Conservation (phyloP, 2,113 vertebrate genomes). For the Actenoides lindsayi region DNA sequence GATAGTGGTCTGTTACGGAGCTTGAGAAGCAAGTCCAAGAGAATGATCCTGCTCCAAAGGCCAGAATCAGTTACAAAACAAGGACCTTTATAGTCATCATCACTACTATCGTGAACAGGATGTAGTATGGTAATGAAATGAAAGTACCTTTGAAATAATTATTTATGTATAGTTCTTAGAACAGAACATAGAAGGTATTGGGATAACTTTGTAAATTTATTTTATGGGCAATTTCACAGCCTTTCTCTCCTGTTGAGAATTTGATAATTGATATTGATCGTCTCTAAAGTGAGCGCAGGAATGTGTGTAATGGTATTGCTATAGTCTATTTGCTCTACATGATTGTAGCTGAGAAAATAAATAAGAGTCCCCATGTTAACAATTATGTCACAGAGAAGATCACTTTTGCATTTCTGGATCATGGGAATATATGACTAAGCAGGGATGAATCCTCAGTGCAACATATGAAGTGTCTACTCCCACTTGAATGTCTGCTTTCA, state of each 20-base stretch:
- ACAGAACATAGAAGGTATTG: not conserved
- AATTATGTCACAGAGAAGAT: constrained; percentile 43
- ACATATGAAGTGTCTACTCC: not conserved
- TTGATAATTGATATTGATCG: constrained; percentile 72
- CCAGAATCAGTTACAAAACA: not conserved
- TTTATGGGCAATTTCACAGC: constrained; percentile 66
- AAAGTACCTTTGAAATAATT: constrained; percentile 36
- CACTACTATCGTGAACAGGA: not conserved
- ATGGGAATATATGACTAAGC: not conserved
- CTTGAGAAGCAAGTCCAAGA: not conserved
- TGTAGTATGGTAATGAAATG: not conserved
- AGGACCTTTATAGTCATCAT: not conserved
- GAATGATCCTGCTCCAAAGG: not conserved
- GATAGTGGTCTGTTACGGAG: not conserved
- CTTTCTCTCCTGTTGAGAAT: constrained; percentile 46
- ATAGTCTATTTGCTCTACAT: constrained; percentile 66
- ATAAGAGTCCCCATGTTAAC: constrained; percentile 44
- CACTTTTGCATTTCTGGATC: constrained; percentile 20
- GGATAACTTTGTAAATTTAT: constrained; percentile 60
- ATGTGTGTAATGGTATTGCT: constrained; percentile 63
- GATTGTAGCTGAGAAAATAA: constrained; percentile 58
- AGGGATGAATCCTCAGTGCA: not conserved
- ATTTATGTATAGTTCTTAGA: constrained; percentile 2
- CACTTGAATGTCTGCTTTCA: not conserved
- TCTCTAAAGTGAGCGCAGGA: constrained; percentile 61